Conservation (phyloP, 2,797 vertebrate species). For the Sebastes vulpes region DNA sequence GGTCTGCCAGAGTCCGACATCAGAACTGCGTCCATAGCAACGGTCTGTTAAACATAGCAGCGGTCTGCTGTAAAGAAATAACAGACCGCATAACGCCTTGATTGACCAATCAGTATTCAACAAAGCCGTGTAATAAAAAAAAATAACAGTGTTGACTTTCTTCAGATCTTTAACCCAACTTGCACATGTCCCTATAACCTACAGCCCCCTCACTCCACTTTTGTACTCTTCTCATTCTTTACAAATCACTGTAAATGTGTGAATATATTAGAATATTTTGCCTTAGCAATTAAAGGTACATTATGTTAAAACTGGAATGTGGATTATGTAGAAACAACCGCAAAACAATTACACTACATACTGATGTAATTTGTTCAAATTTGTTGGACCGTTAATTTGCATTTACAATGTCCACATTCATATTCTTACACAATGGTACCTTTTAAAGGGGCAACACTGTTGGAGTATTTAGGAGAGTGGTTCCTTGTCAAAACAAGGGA, state of each 20-base stretch:
- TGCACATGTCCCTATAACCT: slow-evolving; percentile 35
- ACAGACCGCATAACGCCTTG: no score
- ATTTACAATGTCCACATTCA: slow-evolving; percentile 36
- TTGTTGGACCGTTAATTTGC: background rate
- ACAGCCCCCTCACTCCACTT: background rate
- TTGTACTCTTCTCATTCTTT: slow-evolving; percentile 20
- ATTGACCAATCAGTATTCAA: no score
- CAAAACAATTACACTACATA: background rate
- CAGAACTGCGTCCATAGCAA: no score
- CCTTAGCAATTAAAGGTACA: slow-evolving; percentile 17
- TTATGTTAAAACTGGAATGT: slow-evolving; percentile 19
- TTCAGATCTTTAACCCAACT: slow-evolving; percentile 23
- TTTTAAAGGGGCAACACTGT: slow-evolving; percentile 25
- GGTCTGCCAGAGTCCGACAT: no score
- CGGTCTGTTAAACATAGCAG: no score
- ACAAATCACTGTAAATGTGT: slow-evolving; percentile 26
- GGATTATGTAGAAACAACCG: slow-evolving; percentile 15
- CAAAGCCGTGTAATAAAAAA: slow-evolving; percentile 1
- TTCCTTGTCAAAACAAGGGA: slow-evolving; percentile 35
- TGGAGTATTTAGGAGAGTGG: slow-evolving; percentile 8
- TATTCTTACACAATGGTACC: slow-evolving; percentile 20
- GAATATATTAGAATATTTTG: background rate
- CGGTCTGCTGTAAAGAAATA: no score
- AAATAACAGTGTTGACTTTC: slow-evolving; percentile 20
- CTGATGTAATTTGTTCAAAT: slow-evolving; percentile 4